Evolutionary conservation across 1,140 invertebrate genomes (phyloP), one percentile per base, ranked within the genome.

Genomic region (Ericerus pela): DNA sequence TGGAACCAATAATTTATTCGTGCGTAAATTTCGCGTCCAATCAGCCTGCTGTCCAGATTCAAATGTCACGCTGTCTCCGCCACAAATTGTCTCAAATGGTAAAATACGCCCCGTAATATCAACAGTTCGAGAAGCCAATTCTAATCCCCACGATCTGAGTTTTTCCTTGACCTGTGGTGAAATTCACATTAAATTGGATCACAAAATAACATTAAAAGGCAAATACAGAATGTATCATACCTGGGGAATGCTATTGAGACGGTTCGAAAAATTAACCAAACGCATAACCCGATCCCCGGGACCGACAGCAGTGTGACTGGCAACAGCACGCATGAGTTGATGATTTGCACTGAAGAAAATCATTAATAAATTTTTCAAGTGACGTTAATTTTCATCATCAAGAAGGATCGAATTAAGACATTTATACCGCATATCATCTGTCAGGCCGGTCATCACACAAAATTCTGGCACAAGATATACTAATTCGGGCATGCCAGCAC

Each of bases 391-490:
- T 8, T 43, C 5, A 8, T 8, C n/a, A 16, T 8, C 16, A 43
- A 43, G 6, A 16, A 8, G 6, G 22, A 43, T 43, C n/a, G n/a
- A n/a, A n/a, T n/a, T n/a, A n/a, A n/a, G n/a, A n/a, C n/a, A n/a
- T n/a, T n/a, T n/a, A n/a, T n/a, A 31, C 47, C 74, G 66, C 59
- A 80, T 73, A 30, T 67, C 68, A 54, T 80, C 77, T 1, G 74
- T 78, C 0, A 82, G 64, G 12, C 88, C 89, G 2, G 88, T 85
- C 43, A 89, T 64, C 62, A 79, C 80, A 61, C 84, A 88, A 1
- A 93, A 67, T 67, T 94, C 89, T 0, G 89, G 89, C 20, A 93
- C 72, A 3, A 94, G 68, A 56, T 77, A 79, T 60, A 85, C 75
- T 52, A 78, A 66, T 57, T 74, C 78, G 0, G 70, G 64, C 64